Evolutionary conservation across 2,888 invertebrate species (phyloP).

Genomic region (Aricia artaxerxes): DNA sequence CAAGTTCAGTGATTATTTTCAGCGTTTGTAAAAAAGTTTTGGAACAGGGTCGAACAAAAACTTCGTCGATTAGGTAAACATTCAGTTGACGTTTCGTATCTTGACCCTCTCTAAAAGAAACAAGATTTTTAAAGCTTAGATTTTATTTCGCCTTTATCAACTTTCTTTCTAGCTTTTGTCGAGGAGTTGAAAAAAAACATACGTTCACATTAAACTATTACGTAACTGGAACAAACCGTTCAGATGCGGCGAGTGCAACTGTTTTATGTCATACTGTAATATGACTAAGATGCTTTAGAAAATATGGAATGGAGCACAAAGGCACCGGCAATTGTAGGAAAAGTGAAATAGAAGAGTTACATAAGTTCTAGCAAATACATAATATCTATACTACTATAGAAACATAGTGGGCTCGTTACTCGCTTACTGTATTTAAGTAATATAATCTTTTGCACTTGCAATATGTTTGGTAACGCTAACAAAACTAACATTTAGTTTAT

Average conservation of each 20-base stretch:
- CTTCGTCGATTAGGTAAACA: too few relatives aligned
- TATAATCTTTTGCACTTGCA: slow-evolving; percentile 6
- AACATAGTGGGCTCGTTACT: not conserved
- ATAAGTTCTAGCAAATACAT: not conserved
- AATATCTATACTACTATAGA: not conserved
- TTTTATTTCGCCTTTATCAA: too few relatives aligned
- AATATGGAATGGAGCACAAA: not conserved
- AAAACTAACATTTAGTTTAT: not conserved
- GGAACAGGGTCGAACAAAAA: too few relatives aligned
- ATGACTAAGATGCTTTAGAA: not conserved
- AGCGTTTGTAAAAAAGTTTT: too few relatives aligned
- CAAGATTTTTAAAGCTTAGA: too few relatives aligned
- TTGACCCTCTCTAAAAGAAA: too few relatives aligned
- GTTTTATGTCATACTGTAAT: not conserved
- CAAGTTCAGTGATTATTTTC: too few relatives aligned
- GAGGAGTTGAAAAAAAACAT: too few relatives aligned
- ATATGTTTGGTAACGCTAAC: not conserved
- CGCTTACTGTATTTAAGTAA: not conserved
- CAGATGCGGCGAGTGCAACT: not conserved
- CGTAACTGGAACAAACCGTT: not conserved
- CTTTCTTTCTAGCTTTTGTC: too few relatives aligned
- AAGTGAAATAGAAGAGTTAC: not conserved
- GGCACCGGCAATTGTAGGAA: not conserved
- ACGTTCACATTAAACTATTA: not conserved
- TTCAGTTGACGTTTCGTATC: too few relatives aligned